Base-by-base conservation (phyloP, 2,797 vertebrate genomes). In the Ciconia nigra region DNA sequence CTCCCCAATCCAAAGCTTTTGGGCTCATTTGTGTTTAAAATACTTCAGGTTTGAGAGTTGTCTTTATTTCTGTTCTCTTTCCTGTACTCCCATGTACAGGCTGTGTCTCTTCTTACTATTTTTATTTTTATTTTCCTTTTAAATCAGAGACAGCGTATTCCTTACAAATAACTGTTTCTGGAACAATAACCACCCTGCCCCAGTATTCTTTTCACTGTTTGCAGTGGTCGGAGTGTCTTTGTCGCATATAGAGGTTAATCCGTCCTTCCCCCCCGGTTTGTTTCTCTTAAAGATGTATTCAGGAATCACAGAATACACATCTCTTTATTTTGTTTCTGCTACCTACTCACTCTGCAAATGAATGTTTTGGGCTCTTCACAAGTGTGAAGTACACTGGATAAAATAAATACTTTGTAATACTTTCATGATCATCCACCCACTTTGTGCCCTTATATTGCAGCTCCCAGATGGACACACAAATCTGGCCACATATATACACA, bases 371-470 rank as follows among this genome's bases (percentile, higher is more conserved):
- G 14, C 22, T 87, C 18, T 73, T 86, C 25, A 52, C 17, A 83
- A 70, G 15, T 51, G 8, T 58, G 4, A 86, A 83, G 29, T 67
- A 67, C 26, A 16, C 5, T 26, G 24, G 41, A 7, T 58, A 72
- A 41, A 59, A 67, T 12, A 47, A 86, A 41, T 49, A 31, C 2
- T 39, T 77, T 6, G 2, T 70, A 41, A 21, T 41, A 33, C 9
- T 66, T 44, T 22, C 2, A 18, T 15, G 5, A 25, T 19, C 8
- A 51, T 11, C 11, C 19, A 13, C 15, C 1, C 10, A 7, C 3
- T n/a, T 85, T 31, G 24, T 42, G 12, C 39, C 2, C 13, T 57
- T 72, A 52, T 31, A 9, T 70, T 65, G 28, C 9, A 29, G 19
- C 12, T 77, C 10, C 10, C 11, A 39, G 18, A 9, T 79, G 15